Base-by-base conservation (phyloP, 92 coral and sea anemone genomes). In the Zoanthus sansibaricus region DNA sequence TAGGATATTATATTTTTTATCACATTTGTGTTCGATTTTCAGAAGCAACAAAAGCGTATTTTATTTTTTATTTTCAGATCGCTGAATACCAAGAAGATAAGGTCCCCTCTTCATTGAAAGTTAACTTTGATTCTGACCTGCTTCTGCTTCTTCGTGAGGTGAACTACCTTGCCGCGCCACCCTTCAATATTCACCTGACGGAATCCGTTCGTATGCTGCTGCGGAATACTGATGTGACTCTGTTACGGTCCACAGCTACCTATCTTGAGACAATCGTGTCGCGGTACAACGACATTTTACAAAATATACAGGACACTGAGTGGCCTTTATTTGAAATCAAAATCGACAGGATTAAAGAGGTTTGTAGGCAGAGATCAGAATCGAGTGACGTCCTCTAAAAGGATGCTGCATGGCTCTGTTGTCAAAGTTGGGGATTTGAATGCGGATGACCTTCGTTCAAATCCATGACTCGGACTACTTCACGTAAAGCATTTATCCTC, bases 231-330 rank as follows among this genome's bases (percentile, higher is more conserved):
- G 93, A 97, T 69, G 97, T 91, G 71, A 90, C 88, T 44, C 94
- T 90, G n/a, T 62, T 97, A 88, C 91, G 99, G 18, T 90, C 99
- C 46, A 97, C 99, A 10, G 99, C 99, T 25, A 94, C 99, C 32
- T 91, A 96, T 14, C 95, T 97, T 87, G 99, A 95, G 70, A 93
- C 98, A 33, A 97, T 97, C 32, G 99, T 93, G 17, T 93, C 98
- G 0, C 95, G 98, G 30, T 97, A 97, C 88, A 97, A 97, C 55
- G 89, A 91, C 78, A 93, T 97, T 82, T 93, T 91, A 87, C 78
- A 84, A 75, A 94, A 91, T 73, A 95, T 97, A 90, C 94, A 94
- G 83, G 95, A 93, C 30, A 93, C 87, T 74, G 99, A 97, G 74
- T 68, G 84, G 48, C 97, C 98, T 20, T 88, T 97, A 84, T 97